Base-by-base conservation (phyloP, 2,113 vertebrate species). In the Edolisoma coerulescens region DNA sequence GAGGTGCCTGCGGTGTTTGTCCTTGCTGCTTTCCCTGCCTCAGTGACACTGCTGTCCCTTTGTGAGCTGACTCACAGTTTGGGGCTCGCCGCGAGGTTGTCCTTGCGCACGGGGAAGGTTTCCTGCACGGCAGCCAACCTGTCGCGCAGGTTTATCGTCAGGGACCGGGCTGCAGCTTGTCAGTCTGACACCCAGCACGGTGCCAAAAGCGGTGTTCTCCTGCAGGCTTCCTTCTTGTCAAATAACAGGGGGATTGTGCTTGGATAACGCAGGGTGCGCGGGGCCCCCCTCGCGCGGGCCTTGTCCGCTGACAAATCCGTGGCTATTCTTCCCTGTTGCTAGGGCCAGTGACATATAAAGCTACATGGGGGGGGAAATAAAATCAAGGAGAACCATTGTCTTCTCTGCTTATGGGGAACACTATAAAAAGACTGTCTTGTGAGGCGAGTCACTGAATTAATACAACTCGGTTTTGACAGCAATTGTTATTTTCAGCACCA, bases 321-420 rank as follows among this genome's bases (percentile, higher is more conserved):
- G 54, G 79, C 84, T 88, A 39, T 96, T 96, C 92, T 91, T 88
- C 4, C 22, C 76, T 82, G 92, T 96, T 96, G 96, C 93, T 84
- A 96, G 76, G 93, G 92, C 86, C 69, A 24, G 56, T 47, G 73
- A 37, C 87, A 89, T 39, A 82, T 10, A 91, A 70, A 95, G 83
- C 95, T 86, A 19, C 57, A 1, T 9, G 10, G 56, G 3, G 56
- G 49, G 35, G 28, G 1, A 5, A 1, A 24, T 54, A 35, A 56
- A 90, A 85, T 94, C 79, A 94, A 94, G 90, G 64, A 73, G 44
- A 92, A 2, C 68, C 80, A 81, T 91, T 96, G 95, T 94, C 53
- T 95, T 71, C 60, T 71, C 28, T 90, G 27, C 14, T 78, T 74
- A 9, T 53, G 76, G 76, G 70, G 84, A 88, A 68, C 76, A 44